A percentile compares a stretch with the other conserved stretches of the same genome.
Conservation (phyloP, 2,113 vertebrate genomes). For the Lethenteron reissneri region DNA sequence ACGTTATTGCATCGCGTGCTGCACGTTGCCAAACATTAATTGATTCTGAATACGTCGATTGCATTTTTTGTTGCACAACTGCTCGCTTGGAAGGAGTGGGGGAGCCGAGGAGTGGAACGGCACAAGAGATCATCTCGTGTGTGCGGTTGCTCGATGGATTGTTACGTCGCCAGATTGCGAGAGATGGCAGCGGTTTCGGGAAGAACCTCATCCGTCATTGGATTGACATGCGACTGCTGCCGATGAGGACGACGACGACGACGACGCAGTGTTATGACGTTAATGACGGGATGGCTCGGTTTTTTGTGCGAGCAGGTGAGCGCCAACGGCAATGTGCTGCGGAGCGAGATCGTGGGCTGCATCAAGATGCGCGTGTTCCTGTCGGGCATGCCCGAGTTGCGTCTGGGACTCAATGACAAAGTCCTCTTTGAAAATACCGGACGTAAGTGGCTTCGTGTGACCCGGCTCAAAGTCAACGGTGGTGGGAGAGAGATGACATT, state of each 20-base stretch:
- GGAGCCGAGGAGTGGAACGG: too few species aligned
- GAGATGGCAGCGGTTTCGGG: not conserved
- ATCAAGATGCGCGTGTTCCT: conserved; percentile 97
- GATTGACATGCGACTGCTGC: too few species aligned
- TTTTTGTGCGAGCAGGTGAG: conserved; percentile 39
- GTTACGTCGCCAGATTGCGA: not conserved
- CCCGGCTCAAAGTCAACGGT: too few species aligned
- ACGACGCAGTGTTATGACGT: not conserved
- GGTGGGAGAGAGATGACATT: too few species aligned
- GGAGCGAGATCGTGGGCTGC: conserved; percentile 91
- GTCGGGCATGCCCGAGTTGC: conserved; percentile 83
- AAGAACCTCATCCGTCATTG: not conserved
- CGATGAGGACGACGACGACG: too few species aligned
- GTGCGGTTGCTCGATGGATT: not conserved
- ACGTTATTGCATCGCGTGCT: too few species aligned
- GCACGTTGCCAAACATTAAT: too few species aligned
- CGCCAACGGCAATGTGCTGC: conserved; percentile 72
- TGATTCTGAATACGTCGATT: too few species aligned
- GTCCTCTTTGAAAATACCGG: conserved; percentile 96
- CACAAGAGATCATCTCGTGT: not conserved
- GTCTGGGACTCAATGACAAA: conserved; percentile 84
- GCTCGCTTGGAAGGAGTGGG: too few species aligned
- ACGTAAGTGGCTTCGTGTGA: conserved; percentile 39
- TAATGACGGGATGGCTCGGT: not conserved
- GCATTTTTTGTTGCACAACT: too few species aligned